These are phyloP conservation scores for Clarias macrocephalus DNA, from an alignment of 2,113 vertebrate species.

Conservation along the genomic window DNA sequence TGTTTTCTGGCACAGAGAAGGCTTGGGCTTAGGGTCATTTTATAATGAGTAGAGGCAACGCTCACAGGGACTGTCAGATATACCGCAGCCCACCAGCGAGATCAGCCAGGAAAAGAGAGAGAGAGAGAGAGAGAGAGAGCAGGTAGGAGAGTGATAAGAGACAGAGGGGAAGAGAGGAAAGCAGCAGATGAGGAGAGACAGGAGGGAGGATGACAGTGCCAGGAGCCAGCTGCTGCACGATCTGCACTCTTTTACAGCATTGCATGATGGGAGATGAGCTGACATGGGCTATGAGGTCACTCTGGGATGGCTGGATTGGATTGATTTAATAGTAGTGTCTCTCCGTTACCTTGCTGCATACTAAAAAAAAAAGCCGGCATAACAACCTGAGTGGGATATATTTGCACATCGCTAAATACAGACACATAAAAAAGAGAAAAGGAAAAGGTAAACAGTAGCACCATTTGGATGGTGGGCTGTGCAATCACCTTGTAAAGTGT, in stretches of 20 bases:
- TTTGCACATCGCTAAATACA: conserved; percentile 28
- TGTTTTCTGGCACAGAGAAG: conserved; percentile 48
- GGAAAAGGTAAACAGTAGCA: conserved; percentile 13
- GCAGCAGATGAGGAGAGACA: conserved; percentile 47
- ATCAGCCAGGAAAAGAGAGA: conserved; percentile 18
- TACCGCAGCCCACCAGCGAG: conserved; percentile 41
- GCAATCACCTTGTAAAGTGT: conserved; percentile 30
- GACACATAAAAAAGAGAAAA: neutral
- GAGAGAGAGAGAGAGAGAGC: conserved; percentile 28
- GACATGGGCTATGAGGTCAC: conserved; percentile 45
- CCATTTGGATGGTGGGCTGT: conserved; percentile 25
- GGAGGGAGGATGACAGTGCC: conserved; percentile 52
- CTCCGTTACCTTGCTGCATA: neutral
- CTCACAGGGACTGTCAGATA: conserved; percentile 53
- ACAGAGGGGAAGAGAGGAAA: conserved; percentile 38
- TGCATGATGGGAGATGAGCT: conserved; percentile 52
- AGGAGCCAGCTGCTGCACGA: conserved; percentile 44
- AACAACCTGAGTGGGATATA: neutral
- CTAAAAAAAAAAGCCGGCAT: conserved; percentile 4
- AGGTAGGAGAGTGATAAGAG: conserved; percentile 51
- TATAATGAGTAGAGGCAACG: conserved; percentile 55
- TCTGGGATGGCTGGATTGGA: conserved; percentile 30
- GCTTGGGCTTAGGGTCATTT: conserved; percentile 51
- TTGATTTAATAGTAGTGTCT: conserved; percentile 35
- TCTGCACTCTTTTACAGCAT: conserved; percentile 24